Conservation (phyloP, 2,113 vertebrate species). For the Probosciger aterrimus region DNA sequence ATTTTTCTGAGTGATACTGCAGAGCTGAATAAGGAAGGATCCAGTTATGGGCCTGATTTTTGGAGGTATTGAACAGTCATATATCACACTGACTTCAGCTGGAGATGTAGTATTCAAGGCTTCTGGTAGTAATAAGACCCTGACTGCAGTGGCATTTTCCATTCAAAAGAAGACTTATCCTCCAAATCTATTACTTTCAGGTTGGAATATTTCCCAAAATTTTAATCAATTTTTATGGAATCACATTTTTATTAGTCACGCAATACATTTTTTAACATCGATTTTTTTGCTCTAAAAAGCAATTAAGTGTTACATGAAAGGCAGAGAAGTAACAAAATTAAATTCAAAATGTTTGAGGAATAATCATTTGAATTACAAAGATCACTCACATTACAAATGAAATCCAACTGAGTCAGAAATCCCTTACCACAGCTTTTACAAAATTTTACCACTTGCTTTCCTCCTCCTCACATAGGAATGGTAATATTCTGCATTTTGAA, state of each 20-base stretch:
- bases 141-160: background rate
- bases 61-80: background rate
- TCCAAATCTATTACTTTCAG: background rate
- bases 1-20: background rate
- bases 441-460: background rate
- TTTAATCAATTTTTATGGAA: background rate
- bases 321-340: constrained; percentile 43
- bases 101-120: background rate
- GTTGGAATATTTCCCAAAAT: background rate
- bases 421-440: background rate
- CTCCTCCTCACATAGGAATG: background rate
- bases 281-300: constrained; percentile 31
- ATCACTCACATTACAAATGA: constrained; percentile 10
- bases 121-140: background rate
- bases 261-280: constrained; percentile 12
- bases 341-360: constrained; percentile 1
- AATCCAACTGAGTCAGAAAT: constrained; percentile 35
- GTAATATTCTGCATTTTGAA: background rate
- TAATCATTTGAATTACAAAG: constrained; percentile 32
- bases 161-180: background rate
- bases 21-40: background rate
- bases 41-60: background rate
- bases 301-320: constrained; percentile 29
- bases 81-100: background rate
- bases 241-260: background rate